A percentile compares a stretch with the other conserved stretches of the same genome.
Conservation (phyloP, 1,140 invertebrate species). For the Danaus plexippus region DNA sequence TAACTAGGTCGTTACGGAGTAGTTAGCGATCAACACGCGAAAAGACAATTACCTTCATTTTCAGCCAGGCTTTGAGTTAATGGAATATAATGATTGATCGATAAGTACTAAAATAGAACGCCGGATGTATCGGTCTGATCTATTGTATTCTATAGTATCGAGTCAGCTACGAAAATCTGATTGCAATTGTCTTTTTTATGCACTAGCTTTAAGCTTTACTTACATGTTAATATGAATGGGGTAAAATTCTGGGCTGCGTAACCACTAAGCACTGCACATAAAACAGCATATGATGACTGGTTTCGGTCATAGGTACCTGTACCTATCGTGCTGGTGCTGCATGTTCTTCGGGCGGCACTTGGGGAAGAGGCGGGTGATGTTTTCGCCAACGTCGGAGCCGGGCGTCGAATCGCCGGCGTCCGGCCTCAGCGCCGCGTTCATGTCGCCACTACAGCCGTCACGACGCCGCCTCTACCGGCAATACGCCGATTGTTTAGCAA, state of each 20-base stretch:
- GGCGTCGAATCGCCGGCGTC: slow-evolving; percentile 63
- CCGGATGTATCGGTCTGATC: no score
- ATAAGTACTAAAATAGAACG: slow-evolving; percentile 3
- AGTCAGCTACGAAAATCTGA: no score
- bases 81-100: slow-evolving; percentile 12
- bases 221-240: no score
- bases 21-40: slow-evolving; percentile 25
- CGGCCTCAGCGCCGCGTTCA: slow-evolving; percentile 58
- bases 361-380: slow-evolving; percentile 86
- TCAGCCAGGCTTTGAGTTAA: slow-evolving; percentile 12
- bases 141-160: no score
- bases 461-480: slow-evolving; percentile 53
- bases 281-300: no score
- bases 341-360: slow-evolving; percentile 83
- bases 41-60: slow-evolving; percentile 24
- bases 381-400: slow-evolving; percentile 74
- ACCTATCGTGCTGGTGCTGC: slow-evolving; percentile 71
- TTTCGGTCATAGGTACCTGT: not conserved
- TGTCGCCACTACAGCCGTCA: slow-evolving; percentile 47
- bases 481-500: slow-evolving; percentile 27
- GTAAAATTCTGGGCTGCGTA: no score
- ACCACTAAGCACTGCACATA: no score
- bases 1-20: slow-evolving; percentile 16
- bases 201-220: no score
- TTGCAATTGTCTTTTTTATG: no score